Base-by-base conservation (phyloP, 2,888 invertebrate genomes). In the Netelia fuscicornis region DNA sequence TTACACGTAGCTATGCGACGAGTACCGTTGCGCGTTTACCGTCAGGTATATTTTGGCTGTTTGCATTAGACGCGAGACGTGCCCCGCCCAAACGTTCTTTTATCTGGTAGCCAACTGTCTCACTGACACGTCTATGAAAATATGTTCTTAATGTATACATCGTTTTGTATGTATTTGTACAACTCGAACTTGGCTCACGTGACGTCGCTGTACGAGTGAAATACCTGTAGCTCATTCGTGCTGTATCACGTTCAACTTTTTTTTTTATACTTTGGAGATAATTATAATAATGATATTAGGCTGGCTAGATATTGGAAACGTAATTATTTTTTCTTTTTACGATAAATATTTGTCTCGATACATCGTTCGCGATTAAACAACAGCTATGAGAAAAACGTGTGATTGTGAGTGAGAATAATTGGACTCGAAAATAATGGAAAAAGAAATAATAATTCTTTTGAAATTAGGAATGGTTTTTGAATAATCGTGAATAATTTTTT, bases 1-100 rank as follows among this genome's bases (percentile, higher is more conserved):
- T 87, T 88, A 83, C 86, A 67, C 81, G 70, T 84, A 42, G 23
- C 76, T 56, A 20, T 74, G 8, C 65, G 11, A 58, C 75, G 72
- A 68, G 72, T 71, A 67, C 62, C 77, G 56, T 67, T 60, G 44
- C 9, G 54, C 17, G 54, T 65, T 30, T 65, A 52, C 65, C 76
- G 42, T 65, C 67, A 62, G 68, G 76, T 60, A 67, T 6, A 37
- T 83, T 85, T 85, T 37, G 17, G n/a, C 76, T 68, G 83, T 80
- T 85, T 85, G 56, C 83, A 64, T 64, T 44, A 64, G 60, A 85
- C 56, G 42, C 67, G 65, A 60, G 56, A 79, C 60, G 48, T 48
- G 48, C 13, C 48, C 11, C 48, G 5, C 37, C 37, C 37, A 6
- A 37, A 64, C 62, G 48, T 81, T 81, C 37, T 65, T 81, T 71